A percentile compares a stretch with the other conserved stretches of the same genome.
These are phyloP conservation scores for Buathra laborator DNA, from an alignment of 2,888 invertebrate genomes.

Conservation along the genomic window DNA sequence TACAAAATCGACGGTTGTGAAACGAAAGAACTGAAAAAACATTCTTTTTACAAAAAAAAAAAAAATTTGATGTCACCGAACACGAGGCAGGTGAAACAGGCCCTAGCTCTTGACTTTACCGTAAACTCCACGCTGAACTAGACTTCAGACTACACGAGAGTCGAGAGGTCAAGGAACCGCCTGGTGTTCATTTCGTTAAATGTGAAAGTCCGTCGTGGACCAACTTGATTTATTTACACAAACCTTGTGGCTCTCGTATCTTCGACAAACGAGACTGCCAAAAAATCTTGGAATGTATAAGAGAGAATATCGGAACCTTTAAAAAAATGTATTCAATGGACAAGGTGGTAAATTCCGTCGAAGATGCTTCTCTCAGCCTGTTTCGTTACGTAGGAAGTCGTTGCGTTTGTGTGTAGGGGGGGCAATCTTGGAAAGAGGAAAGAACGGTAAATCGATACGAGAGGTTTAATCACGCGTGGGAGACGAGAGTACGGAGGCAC, in stretches of 20 bases:
- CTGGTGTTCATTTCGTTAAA: conserved; percentile 65
- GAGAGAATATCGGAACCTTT: background rate
- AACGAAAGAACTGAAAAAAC: conserved; percentile 42
- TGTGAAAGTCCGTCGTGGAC: conserved; percentile 63
- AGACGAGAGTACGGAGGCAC: conserved; percentile 20
- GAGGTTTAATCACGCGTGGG: conserved; percentile 51
- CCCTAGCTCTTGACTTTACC: conserved; percentile 67
- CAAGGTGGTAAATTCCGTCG: conserved; percentile 54
- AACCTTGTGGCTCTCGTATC: conserved; percentile 33
- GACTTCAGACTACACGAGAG: conserved; percentile 49
- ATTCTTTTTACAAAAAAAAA: conserved; percentile 31
- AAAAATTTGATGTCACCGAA: conserved; percentile 1
- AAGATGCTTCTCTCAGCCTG: conserved; percentile 16
- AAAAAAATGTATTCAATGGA: conserved; percentile 20
- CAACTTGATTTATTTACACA: conserved; percentile 65
- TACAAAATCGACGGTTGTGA: background rate
- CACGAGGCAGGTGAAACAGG: conserved; percentile 44
- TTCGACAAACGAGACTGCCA: conserved; percentile 50
- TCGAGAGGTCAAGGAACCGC: conserved; percentile 67
- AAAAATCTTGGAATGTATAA: conserved; percentile 49
- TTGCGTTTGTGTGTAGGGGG: conserved; percentile 11
- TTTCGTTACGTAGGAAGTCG: conserved; percentile 53
- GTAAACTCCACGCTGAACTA: conserved; percentile 68
- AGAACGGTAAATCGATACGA: conserved; percentile 60
- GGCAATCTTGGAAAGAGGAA: conserved; percentile 44